These are phyloP conservation scores for Lasioglossum oenotherae DNA, from an alignment of 2,888 invertebrate genomes.

Conservation along the genomic window DNA sequence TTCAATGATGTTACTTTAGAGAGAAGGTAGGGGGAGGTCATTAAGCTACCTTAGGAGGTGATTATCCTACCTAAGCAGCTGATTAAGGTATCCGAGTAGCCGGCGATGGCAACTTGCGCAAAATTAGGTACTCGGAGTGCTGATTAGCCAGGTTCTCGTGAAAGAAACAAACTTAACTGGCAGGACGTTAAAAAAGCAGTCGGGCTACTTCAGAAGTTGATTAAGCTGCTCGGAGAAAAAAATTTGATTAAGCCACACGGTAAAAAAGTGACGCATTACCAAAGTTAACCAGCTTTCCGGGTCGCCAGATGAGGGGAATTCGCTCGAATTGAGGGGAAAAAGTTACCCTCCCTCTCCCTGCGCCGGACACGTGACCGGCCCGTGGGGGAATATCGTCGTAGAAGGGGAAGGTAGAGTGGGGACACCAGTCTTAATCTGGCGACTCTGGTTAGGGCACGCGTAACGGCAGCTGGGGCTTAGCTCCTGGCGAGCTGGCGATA, in stretches of 20 bases:
- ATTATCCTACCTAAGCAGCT: constrained; percentile 20
- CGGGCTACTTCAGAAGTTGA: neutral
- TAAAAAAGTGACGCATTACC: neutral
- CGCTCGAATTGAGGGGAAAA: too few species aligned
- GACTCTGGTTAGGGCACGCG: constrained; percentile 2
- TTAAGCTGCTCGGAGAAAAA: neutral
- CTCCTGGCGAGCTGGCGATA: constrained; percentile 66
- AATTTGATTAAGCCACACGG: neutral
- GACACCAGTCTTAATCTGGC: too few species aligned
- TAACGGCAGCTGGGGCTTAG: constrained; percentile 46
- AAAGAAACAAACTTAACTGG: constrained; percentile 1
- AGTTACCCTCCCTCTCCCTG: too few species aligned
- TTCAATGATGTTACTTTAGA: neutral
- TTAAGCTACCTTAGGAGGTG: constrained; percentile 18
- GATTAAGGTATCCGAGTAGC: constrained; percentile 21
- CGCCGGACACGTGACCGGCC: too few species aligned
- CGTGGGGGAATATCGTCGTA: too few species aligned
- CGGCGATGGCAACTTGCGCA: neutral
- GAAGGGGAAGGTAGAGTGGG: too few species aligned
- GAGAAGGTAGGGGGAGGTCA: neutral
- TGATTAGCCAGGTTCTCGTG: neutral
- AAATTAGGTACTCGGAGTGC: neutral
- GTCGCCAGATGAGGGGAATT: too few species aligned
- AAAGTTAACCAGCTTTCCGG: constrained; percentile 7
- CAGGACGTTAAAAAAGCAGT: neutral